Conservation (phyloP, 2,888 invertebrate genomes). For the Cancer borealis region DNA sequence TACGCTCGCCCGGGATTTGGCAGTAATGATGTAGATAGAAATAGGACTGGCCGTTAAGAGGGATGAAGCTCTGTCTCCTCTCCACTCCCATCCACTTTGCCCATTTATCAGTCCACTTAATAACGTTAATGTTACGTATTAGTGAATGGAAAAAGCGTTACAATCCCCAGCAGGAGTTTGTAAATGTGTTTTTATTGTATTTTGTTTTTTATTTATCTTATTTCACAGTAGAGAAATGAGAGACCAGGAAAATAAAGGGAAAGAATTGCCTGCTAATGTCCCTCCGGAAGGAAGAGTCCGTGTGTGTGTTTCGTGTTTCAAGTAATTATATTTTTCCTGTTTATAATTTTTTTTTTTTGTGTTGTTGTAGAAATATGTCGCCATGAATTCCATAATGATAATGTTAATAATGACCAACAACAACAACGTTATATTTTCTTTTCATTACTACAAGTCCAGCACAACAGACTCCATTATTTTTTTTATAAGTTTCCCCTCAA, state of each 20-base stretch:
- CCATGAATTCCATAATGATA: neutral
- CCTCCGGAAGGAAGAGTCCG: neutral
- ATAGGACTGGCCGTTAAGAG: neutral
- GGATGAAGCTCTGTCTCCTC: neutral
- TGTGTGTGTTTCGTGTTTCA: neutral
- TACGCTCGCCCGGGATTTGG: neutral
- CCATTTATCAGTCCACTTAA: neutral
- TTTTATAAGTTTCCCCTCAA: neutral
- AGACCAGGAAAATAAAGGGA: neutral
- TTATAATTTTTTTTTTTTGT: neutral
- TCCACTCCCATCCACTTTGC: neutral
- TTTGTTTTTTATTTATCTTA: neutral
- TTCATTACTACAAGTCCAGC: neutral
- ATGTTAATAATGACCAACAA: neutral
- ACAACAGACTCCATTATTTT: neutral
- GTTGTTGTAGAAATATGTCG: neutral
- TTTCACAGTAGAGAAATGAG: neutral
- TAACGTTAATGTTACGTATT: neutral
- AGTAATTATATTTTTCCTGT: neutral
- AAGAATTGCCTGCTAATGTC: neutral
- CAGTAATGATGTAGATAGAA: neutral
- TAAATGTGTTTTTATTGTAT: neutral
- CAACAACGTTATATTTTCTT: neutral
- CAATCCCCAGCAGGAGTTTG: neutral
- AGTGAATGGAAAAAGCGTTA: neutral